phyloP scores from a whole-genome alignment of 2,797 vertebrate species.

The Crax fasciolata region DNA sequence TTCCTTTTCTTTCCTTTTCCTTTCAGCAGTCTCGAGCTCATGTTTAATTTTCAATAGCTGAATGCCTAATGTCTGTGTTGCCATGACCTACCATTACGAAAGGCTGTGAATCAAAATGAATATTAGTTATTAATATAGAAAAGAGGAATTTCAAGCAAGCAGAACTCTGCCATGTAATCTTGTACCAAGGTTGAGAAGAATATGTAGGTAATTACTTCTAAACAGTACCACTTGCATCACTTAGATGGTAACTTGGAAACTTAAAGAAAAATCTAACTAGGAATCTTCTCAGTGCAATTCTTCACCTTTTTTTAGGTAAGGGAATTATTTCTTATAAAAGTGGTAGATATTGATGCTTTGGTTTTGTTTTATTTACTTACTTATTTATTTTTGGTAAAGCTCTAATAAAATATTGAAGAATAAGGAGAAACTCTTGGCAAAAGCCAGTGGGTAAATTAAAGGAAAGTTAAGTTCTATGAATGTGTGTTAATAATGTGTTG shows the following conservation, averaged over 20 bases:
- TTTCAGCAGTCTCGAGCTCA: background rate
- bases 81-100: background rate
- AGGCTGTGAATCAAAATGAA: background rate
- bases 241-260: background rate
- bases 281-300: background rate
- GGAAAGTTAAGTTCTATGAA: background rate
- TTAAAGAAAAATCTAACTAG: background rate
- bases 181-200: background rate
- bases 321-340: background rate
- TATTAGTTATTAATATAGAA: constrained; percentile 16
- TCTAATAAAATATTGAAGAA: background rate
- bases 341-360: background rate
- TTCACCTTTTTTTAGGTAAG: background rate
- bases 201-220: background rate
- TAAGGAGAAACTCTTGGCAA: background rate
- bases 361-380: background rate
- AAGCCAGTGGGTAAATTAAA: background rate
- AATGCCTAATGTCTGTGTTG: background rate
- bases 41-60: background rate
- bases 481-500: background rate
- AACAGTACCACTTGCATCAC: background rate
- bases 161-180: background rate
- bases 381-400: background rate
- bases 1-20: background rate
- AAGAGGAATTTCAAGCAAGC: background rate